Percentiles rank a stretch among this genome's conserved stretches.
Conservation (phyloP, 2,888 invertebrate species). For the Phyllotreta striolata region DNA sequence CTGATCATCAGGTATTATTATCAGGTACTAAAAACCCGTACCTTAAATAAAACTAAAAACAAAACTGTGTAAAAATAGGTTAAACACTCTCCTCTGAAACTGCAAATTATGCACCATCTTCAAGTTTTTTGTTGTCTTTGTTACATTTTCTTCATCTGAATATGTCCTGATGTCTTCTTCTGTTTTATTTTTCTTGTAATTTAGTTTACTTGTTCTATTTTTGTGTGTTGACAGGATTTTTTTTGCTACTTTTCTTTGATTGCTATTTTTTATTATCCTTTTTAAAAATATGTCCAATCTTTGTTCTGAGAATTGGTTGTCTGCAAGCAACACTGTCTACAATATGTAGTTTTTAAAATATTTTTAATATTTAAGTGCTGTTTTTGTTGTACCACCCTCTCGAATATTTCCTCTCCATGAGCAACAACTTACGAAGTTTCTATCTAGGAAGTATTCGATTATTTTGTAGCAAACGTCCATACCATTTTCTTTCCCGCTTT, state of each 20-base stretch:
- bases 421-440: slow-evolving; percentile 9
- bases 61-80: no score
- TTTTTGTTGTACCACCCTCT: slow-evolving; percentile 10
- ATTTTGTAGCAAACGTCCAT: slow-evolving; percentile 13
- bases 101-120: background rate
- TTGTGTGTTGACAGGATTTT: slow-evolving; percentile 9
- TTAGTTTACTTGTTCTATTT: background rate
- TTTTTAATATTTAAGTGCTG: slow-evolving; percentile 4
- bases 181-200: no score
- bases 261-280: slow-evolving; percentile 7
- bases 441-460: slow-evolving; percentile 6
- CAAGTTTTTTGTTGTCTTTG: background rate
- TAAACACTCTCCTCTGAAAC: background rate
- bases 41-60: no score
- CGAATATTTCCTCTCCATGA: slow-evolving; percentile 7
- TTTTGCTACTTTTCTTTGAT: background rate
- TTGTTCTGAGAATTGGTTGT: slow-evolving; percentile 3
- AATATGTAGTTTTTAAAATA: background rate
- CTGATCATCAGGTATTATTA: no score
- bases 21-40: no score
- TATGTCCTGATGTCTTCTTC: no score
- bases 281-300: slow-evolving; percentile 7
- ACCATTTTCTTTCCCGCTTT: slow-evolving; percentile 13
- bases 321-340: background rate
- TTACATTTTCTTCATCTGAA: no score